Percentiles rank a stretch among this genome's conserved stretches.
These are phyloP conservation scores for Sipha flava DNA, from an alignment of 1,140 invertebrate species.

Conservation along the genomic window DNA sequence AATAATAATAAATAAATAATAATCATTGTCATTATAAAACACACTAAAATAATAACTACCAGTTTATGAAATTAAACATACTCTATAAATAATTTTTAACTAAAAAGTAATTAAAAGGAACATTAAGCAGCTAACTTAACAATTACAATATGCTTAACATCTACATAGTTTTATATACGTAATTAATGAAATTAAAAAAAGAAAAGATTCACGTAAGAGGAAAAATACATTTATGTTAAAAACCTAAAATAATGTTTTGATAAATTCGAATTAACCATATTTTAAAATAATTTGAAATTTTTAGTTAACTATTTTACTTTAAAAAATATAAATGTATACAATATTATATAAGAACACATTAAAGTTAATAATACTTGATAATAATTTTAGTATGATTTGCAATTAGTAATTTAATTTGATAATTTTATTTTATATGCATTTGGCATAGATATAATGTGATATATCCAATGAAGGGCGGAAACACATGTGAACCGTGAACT, in stretches of 20 bases:
- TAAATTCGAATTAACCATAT: not conserved
- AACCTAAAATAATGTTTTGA: not conserved
- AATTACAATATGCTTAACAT: not conserved
- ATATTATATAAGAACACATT: conserved; percentile 5
- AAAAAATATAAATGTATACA: not conserved
- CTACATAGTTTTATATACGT: not conserved
- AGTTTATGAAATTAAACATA: conserved; percentile 8
- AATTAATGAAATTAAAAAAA: not conserved
- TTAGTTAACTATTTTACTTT: not conserved
- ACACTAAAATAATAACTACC: conserved; percentile 12
- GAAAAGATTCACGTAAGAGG: conserved; percentile 15
- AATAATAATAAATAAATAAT: conserved; percentile 25
- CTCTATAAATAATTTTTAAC: not conserved
- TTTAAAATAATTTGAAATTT: not conserved
- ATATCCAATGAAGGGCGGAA: not conserved
- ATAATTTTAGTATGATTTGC: not conserved
- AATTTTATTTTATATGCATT: not conserved
- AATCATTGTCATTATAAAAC: not conserved
- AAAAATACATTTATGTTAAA: conserved; percentile 3
- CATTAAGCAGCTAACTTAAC: conserved; percentile 20
- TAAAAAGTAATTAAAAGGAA: conserved; percentile 24
- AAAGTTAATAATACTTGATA: conserved; percentile 32
- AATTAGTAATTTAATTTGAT: conserved; percentile 1
- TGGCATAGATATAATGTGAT: not conserved
- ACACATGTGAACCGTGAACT: not conserved